Evolutionary conservation across 2,888 invertebrate species (phyloP), one percentile per base, ranked within the genome.

Genomic region (Eustalomyia histrio): DNA sequence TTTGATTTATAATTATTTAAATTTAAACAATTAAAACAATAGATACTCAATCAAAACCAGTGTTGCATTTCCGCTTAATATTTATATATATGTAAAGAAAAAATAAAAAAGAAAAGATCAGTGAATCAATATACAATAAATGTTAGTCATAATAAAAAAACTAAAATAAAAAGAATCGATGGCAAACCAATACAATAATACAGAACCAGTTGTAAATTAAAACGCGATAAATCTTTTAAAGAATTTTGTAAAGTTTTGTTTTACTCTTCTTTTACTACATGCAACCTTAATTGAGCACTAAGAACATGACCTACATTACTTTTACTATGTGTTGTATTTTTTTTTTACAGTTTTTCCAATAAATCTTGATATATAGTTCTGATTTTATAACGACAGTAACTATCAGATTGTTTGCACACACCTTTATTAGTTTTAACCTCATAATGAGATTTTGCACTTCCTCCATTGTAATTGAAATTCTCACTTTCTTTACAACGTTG

Each of bases 301-400:
- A 75, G 53, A 75, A 75, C 65, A 43, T 79, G 79, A 79, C 79
- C 75, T 79, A 79, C 75, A 75, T 79, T 69, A 69, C 63, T 63
- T 63, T 57, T 43, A 33, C 43, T 43, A 35, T 12, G 52, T 33
- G 8, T 43, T 47, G 14, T 43, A 4, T 47, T 14, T 14, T 47
- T 39, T 39, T 12, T 12, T 39, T 39, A 10, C 7, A 8, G 12
- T 10, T 14, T 47, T n/a, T 47, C 14, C n/a, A 47, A 10, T 47
- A 47, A 47, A n/a, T 39, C 39, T 2, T 14, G 2, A 39, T 35
- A 7, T 35, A 1, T 39, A 39, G 29, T 29, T 39, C 2, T 39
- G 12, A 12, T 39, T 39, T 39, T 39, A 39, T 39, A 12, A 12
- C 7, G 10, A 35, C 12, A 29, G 6, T 29, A 29, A 29, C 7